These are phyloP conservation scores for Merodon equestris DNA, from an alignment of 2,888 invertebrate species.

Conservation along the genomic window DNA sequence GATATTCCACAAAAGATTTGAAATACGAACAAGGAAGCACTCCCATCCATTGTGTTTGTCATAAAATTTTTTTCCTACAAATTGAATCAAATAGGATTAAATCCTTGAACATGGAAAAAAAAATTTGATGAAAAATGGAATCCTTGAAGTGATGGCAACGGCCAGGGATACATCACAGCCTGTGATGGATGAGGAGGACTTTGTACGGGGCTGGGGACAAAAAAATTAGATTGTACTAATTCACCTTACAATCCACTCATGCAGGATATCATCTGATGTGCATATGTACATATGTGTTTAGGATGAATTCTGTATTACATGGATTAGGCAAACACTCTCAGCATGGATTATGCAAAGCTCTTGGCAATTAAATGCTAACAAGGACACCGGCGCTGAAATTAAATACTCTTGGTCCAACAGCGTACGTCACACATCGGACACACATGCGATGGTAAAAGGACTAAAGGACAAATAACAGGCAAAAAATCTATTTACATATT, in stretches of 20 bases:
- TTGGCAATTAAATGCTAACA: slow-evolving; percentile 55
- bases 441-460: slow-evolving; percentile 13
- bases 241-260: slow-evolving; percentile 46
- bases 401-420: slow-evolving; percentile 31
- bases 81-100: slow-evolving; percentile 64
- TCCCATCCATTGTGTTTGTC: slow-evolving; percentile 36
- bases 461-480: neutral
- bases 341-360: slow-evolving; percentile 40
- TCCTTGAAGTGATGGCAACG: neutral
- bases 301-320: slow-evolving; percentile 39
- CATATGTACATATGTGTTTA: slow-evolving; percentile 19
- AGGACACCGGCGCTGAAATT: slow-evolving; percentile 42
- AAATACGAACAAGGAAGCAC: no score
- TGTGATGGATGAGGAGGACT: neutral
- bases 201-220: slow-evolving; percentile 1
- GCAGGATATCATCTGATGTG: slow-evolving; percentile 41
- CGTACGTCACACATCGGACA: neutral
- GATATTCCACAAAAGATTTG: no score
- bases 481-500: slow-evolving; percentile 34
- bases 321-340: slow-evolving; percentile 31
- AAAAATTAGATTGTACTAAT: slow-evolving; percentile 37
- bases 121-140: neutral
- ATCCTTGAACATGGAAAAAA: slow-evolving; percentile 16
- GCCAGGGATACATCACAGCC: slow-evolving; percentile 2
- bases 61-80: slow-evolving; percentile 38